phyloP scores from a whole-genome alignment of 2,888 invertebrate species.

The Hirtodrosophila duncani region DNA sequence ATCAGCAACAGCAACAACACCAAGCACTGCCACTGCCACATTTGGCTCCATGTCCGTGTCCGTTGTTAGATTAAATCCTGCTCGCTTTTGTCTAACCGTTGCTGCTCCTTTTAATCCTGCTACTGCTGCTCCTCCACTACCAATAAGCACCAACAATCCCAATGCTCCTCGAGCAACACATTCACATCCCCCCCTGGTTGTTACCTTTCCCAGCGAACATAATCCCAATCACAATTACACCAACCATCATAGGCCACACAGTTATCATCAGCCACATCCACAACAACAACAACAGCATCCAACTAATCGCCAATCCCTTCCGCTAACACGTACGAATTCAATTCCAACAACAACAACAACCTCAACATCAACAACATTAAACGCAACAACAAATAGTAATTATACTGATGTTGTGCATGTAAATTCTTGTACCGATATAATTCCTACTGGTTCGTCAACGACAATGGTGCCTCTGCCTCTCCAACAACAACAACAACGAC shows the following conservation, averaged over 20 bases:
- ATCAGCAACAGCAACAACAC: slow-evolving; percentile 19
- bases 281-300: slow-evolving; percentile 60
- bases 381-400: slow-evolving; percentile 77
- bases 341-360: slow-evolving; percentile 78
- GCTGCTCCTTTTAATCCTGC: slow-evolving; percentile 34
- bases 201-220: slow-evolving; percentile 40
- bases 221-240: slow-evolving; percentile 19
- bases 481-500: slow-evolving; percentile 36
- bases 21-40: slow-evolving; percentile 31
- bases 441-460: slow-evolving; percentile 71
- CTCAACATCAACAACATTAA: slow-evolving; percentile 75
- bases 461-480: slow-evolving; percentile 14
- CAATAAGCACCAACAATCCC: not conserved
- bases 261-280: slow-evolving; percentile 29
- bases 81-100: slow-evolving; percentile 62
- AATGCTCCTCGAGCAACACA: slow-evolving; percentile 9
- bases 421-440: slow-evolving; percentile 78
- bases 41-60: slow-evolving; percentile 64
- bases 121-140: not conserved
- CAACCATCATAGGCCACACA: slow-evolving; percentile 21
- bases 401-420: slow-evolving; percentile 78
- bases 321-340: slow-evolving; percentile 76
- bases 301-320: slow-evolving; percentile 76
- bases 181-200: slow-evolving; percentile 36
- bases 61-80: slow-evolving; percentile 61